Evolutionary conservation across 2,888 invertebrate genomes (phyloP), one percentile per base, ranked within the genome.

Genomic region (Capitulum mitella): DNA sequence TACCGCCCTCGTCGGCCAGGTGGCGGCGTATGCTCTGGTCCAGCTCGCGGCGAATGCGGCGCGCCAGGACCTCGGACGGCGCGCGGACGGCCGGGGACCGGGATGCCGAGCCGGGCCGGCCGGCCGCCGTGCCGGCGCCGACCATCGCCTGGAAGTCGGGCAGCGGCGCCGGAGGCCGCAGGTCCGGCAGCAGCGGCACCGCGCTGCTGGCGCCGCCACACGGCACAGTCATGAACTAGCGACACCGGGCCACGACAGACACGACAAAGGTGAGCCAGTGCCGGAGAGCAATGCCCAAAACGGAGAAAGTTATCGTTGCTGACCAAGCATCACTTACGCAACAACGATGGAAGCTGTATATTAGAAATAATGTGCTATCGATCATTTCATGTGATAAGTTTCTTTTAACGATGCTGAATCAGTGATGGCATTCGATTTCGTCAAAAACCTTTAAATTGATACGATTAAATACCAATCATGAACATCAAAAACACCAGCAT

Each of bases 171-270:
- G 40, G 6, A 5, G 8, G 22, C 26, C 70, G 40, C 70, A 70
- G 70, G 40, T 70, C 70, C 70, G 70, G 70, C 70, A 70, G 40
- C 70, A 70, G 70, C 26, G 70, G 70, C 37, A 70, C 37, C 19
- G 40, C 26, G 70, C 70, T 70, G 70, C 34, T 70, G 37, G 70
- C 40, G 70, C 37, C 70, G 40, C 1, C 26, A 29, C 1, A 12
- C 22, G 40, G 40, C 16, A 3, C 32, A 2, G 34, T 34, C 64
- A 32, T 2, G 3, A 0, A 34, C 58, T n/a, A 29, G 12, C 58
- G 58, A 16, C 6, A 51, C 16, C 22, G 51, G 51, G 8, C 16
- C 3, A 22, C 19, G 22, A 2, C 16, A 48, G 14, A 48, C 48
- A 19, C 48, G 48, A n/a, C n/a, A n/a, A n/a, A n/a, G n/a, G n/a